Conservation (phyloP, 2,888 invertebrate genomes). For the Thymelicus lineola region DNA sequence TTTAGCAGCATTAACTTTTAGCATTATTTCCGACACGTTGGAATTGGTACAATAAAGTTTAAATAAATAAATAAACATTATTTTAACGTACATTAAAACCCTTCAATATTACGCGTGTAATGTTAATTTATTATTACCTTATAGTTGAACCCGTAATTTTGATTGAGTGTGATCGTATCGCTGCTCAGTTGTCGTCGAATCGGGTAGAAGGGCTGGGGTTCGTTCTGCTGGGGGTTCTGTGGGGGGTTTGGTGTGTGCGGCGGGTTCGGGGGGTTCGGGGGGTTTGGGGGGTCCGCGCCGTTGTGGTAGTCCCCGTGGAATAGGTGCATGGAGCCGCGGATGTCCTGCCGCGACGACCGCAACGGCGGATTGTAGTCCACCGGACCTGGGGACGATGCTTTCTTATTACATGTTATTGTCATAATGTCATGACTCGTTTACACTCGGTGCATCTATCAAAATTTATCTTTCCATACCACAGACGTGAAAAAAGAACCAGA, state of each 20-base stretch:
- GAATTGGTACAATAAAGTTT: too few species aligned
- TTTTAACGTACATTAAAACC: too few species aligned
- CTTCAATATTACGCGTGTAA: too few species aligned
- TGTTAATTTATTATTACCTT: slow-evolving; percentile 42
- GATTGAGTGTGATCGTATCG: slow-evolving; percentile 79
- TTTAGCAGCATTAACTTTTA: too few species aligned
- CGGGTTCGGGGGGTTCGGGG: slow-evolving; percentile 60
- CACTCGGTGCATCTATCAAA: too few species aligned
- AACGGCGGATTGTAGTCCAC: slow-evolving; percentile 88
- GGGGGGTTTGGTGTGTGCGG: too few species aligned
- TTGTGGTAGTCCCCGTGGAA: slow-evolving; percentile 86
- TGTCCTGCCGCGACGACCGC: slow-evolving; percentile 91
- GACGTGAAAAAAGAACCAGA: too few species aligned
- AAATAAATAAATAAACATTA: too few species aligned
- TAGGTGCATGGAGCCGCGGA: slow-evolving; percentile 88
- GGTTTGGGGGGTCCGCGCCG: slow-evolving; percentile 60
- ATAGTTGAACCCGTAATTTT: slow-evolving; percentile 62
- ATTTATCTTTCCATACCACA: too few species aligned
- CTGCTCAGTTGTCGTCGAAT: slow-evolving; percentile 86
- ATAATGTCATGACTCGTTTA: too few species aligned
- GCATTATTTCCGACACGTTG: too few species aligned
- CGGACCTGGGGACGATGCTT: slow-evolving; percentile 59
- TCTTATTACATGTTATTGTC: too few species aligned
- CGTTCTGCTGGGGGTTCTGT: neutral
- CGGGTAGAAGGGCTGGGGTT: slow-evolving; percentile 48